phyloP scores from a whole-genome alignment of 1,140 invertebrate genomes.

The Teleopsis dalmanni region DNA sequence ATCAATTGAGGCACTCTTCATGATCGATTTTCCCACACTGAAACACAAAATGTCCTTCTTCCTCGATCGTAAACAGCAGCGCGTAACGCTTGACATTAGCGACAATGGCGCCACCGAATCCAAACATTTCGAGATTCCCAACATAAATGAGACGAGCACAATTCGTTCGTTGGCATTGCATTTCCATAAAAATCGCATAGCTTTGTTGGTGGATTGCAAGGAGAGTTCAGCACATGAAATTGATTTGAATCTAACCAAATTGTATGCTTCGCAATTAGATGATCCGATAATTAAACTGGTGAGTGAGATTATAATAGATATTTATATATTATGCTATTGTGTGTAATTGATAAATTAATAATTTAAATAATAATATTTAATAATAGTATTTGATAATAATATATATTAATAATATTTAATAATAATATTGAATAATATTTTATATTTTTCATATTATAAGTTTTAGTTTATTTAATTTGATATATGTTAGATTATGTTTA shows the following conservation, averaged over 20 bases:
- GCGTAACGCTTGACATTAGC: conserved; percentile 49
- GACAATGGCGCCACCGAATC: conserved; percentile 32
- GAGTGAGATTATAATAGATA: conserved; percentile 17
- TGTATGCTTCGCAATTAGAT: conserved; percentile 40
- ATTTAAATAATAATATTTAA: too few species aligned
- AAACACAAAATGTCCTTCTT: conserved; percentile 58
- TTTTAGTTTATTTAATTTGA: neutral
- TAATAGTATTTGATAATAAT: too few species aligned
- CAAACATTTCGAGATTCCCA: conserved; percentile 40
- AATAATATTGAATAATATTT: too few species aligned
- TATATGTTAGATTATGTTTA: neutral
- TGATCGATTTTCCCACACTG: conserved; percentile 54
- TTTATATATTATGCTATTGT: too few species aligned
- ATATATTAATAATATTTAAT: too few species aligned
- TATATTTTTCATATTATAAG: neutral
- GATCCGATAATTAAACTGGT: conserved; percentile 43
- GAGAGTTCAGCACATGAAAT: conserved; percentile 36
- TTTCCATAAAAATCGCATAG: conserved; percentile 38
- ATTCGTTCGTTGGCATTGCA: conserved; percentile 38
- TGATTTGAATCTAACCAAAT: conserved; percentile 35
- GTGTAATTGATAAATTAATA: too few species aligned
- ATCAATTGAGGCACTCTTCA: conserved; percentile 55
- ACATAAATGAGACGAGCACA: conserved; percentile 42
- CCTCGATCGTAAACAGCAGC: conserved; percentile 55
- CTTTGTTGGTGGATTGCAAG: conserved; percentile 40